A percentile compares a stretch with the other conserved stretches of the same genome.
Evolutionary conservation across 1,140 invertebrate species (phyloP).

Genomic region (Penaeus indicus): DNA sequence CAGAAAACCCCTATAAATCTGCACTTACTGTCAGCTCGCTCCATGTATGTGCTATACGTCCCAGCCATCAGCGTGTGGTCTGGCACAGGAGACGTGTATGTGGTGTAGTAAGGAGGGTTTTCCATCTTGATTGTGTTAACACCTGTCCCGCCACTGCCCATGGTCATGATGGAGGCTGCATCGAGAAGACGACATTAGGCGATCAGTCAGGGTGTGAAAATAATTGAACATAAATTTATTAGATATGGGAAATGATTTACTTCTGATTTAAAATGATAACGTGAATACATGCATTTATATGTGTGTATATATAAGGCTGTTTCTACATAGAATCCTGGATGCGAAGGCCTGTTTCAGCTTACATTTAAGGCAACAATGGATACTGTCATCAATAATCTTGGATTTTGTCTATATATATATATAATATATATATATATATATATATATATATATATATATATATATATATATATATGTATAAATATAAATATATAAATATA

Average conservation of each 20-base stretch:
- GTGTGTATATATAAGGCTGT: too few species aligned
- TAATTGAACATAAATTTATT: neutral
- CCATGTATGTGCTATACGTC: constrained; percentile 75
- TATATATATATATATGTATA: too few species aligned
- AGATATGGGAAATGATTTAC: neutral
- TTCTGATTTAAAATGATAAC: too few species aligned
- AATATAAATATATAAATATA: too few species aligned
- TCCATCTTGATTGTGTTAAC: constrained; percentile 91
- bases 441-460: too few species aligned
- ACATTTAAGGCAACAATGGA: too few species aligned
- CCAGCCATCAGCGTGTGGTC: constrained; percentile 74
- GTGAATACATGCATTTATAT: too few species aligned
- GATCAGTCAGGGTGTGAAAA: neutral
- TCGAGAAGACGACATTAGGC: neutral
- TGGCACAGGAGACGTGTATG: constrained; percentile 84
- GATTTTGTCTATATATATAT: too few species aligned
- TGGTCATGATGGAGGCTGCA: constrained; percentile 88
- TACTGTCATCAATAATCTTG: too few species aligned
- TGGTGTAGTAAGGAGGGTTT: constrained; percentile 92
- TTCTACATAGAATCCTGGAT: too few species aligned
- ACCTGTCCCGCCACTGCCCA: constrained; percentile 68
- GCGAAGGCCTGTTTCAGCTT: too few species aligned
- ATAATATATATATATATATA: too few species aligned
- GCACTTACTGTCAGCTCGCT: constrained; percentile 50
- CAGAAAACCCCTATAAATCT: neutral